Percentiles rank a stretch among this genome's conserved stretches.
Evolutionary conservation across 2,113 vertebrate genomes (phyloP).

Genomic region (Nothobranchius kuhntae): DNA sequence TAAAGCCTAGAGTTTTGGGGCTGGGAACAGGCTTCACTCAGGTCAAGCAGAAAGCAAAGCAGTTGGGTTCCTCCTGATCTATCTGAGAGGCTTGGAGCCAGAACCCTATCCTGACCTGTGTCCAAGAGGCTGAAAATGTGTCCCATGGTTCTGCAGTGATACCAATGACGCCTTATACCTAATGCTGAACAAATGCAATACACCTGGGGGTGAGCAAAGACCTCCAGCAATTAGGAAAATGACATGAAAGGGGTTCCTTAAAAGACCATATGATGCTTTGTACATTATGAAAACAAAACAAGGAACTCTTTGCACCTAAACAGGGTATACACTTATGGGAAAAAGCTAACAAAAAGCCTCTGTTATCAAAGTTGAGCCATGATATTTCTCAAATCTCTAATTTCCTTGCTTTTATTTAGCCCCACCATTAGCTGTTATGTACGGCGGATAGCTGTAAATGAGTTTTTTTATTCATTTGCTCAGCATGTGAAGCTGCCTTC

Average conservation of each 20-base stretch:
- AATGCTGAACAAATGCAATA: neutral
- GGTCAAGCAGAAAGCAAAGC: constrained; percentile 15
- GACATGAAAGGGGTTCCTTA: constrained; percentile 17
- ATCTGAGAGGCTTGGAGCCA: constrained; percentile 45
- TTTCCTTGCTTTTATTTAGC: constrained; percentile 8
- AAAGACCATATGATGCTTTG: too few relatives aligned
- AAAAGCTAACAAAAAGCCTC: too few relatives aligned
- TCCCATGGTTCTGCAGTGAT: constrained; percentile 22
- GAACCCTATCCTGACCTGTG: constrained; percentile 26
- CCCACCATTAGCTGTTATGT: neutral
- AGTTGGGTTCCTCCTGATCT: constrained; percentile 5
- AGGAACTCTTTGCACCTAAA: too few relatives aligned
- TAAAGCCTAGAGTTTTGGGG: neutral
- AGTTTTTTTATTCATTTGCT: constrained; percentile 4
- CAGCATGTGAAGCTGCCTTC: constrained; percentile 15
- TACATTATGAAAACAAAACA: too few relatives aligned
- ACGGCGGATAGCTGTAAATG: neutral
- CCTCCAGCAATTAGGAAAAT: constrained; percentile 60
- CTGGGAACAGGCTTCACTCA: constrained; percentile 31
- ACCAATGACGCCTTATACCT: neutral
- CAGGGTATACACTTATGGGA: too few relatives aligned
- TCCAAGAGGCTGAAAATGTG: constrained; percentile 19
- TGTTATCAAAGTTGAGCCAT: too few relatives aligned
- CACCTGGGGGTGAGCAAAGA: too few relatives aligned
- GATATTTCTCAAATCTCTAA: constrained; percentile 1